Base-by-base conservation (phyloP, 2,888 invertebrate species). In the Myathropa florea region DNA sequence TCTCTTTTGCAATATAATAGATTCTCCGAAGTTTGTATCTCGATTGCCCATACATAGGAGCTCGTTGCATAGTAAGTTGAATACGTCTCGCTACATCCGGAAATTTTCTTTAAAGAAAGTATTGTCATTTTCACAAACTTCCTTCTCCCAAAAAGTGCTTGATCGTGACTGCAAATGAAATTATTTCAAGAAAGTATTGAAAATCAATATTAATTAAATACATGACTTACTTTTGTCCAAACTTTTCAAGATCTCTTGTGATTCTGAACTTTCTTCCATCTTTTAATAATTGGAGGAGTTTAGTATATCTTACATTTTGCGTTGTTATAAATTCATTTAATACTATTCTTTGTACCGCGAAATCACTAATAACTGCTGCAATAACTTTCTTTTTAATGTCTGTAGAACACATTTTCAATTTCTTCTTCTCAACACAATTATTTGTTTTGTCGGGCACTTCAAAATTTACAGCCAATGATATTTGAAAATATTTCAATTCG, bases 21-120 rank as follows among this genome's bases (percentile, higher is more conserved):
- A 60, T n/a, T 76, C 67, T 30, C 67, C 21, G 7, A 23, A 68
- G 4, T 67, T 71, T 9, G 71, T 67, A n/a, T 76, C 60, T 12
- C 7, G n/a, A 21, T 68, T 76, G 9, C 24, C 53, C 12, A 76
- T 3, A 46, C 14, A 14, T 60, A 39, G 3, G 0, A 76, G 53
- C 10, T 76, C 24, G 12, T 28, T 21, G 33, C 61, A 68, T n/a
- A 76, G n/a, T 10, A 76, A 26, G 4, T 60, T 12, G 23, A 76
- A 76, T 4, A 12, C 57, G 26, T 2, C 18, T 18, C 67, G 60
- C 4, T 59, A 53, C 23, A 61, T 68, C 7, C 76, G 23, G 12
- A 70, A 70, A n/a, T 59, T 14, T 70, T 68, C 21, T 23, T 68
- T 68, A 33, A 68, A 59, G 30, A 28, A 70, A 18, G 33, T 28